Evolutionary conservation across 2,888 invertebrate species (phyloP), one percentile per base, ranked within the genome.

Genomic region (Erpobdella octoculata): DNA sequence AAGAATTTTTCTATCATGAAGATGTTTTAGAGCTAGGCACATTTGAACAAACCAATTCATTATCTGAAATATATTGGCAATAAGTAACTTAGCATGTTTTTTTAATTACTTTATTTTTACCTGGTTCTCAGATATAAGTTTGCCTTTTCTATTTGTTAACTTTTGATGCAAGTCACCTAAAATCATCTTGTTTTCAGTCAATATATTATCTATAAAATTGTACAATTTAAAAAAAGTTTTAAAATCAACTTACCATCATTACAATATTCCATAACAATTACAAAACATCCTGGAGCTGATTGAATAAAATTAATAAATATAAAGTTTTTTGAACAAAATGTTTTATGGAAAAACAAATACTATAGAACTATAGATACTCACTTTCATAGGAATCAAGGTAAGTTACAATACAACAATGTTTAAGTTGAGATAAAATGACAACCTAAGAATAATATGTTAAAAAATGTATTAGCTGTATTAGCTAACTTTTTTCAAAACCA

Each of bases 251-350:
- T 76, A 82, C 85, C 85, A 72, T 84, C 85, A 73, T 84, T 82
- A 76, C 85, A 86, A 74, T 81, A 86, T 71, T 85, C 85, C 84
- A 86, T 86, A 2, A 85, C 83, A 64, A 86, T 85, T 74, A 81
- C 83, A 31, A 86, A 77, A 72, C 79, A 81, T 18, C 83, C 83
- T 70, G 78, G 76, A 73, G 84, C 83, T 83, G 78, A 71, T 53
- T n/a, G 12, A 70, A n/a, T 5, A 3, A 48, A n/a, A 53, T 25
- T 6, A 41, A 9, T 18, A 25, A 2, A 28, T 9, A 53, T 2
- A 53, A n/a, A 3, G 1, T n/a, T n/a, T n/a, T n/a, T n/a, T n/a
- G n/a, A n/a, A n/a, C n/a, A n/a, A n/a, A n/a, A n/a, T n/a, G n/a
- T n/a, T n/a, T n/a, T n/a, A n/a, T n/a, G n/a, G n/a, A n/a, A n/a